A percentile compares a stretch with the other conserved stretches of the same genome.
Conservation (phyloP, 2,797 vertebrate species). For the Oryzias dopingdopingensis region DNA sequence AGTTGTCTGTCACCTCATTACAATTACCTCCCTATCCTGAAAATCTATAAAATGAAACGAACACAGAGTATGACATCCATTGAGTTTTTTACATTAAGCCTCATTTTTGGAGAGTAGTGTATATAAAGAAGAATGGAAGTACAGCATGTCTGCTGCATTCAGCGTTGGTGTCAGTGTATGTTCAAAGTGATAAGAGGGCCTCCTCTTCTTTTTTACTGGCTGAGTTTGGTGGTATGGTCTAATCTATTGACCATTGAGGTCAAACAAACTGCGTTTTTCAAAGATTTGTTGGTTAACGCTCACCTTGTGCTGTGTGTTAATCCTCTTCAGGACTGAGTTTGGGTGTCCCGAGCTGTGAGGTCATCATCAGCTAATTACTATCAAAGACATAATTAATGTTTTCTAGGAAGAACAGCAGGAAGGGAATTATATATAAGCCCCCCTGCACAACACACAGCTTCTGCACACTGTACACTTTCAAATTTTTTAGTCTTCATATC, state of each 20-base stretch:
- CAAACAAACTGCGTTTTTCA: constrained; percentile 55
- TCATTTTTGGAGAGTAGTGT: no score
- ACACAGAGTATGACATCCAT: no score
- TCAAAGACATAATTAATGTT: constrained; percentile 66
- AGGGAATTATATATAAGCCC: constrained; percentile 34
- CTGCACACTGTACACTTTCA: constrained; percentile 46
- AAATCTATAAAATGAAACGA: no score
- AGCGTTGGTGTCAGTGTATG: constrained; percentile 37
- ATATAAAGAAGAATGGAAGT: background rate
- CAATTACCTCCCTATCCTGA: no score
- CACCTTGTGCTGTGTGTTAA: constrained; percentile 24
- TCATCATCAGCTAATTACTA: constrained; percentile 41
- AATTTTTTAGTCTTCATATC: constrained; percentile 41
- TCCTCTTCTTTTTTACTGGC: constrained; percentile 59
- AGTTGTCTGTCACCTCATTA: no score
- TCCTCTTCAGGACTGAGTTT: constrained; percentile 37
- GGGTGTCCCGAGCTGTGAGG: constrained; percentile 19
- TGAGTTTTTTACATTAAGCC: no score
- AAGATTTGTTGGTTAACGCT: constrained; percentile 57
- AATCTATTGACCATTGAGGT: constrained; percentile 59
- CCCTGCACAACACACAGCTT: constrained; percentile 27
- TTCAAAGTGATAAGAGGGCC: constrained; percentile 57
- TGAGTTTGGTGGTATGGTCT: constrained; percentile 48
- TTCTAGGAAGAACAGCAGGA: constrained; percentile 49
- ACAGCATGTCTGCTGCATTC: constrained; percentile 18